Conservation (phyloP, 64 coral and sea anemone genomes). For the Anthopleura sola region DNA sequence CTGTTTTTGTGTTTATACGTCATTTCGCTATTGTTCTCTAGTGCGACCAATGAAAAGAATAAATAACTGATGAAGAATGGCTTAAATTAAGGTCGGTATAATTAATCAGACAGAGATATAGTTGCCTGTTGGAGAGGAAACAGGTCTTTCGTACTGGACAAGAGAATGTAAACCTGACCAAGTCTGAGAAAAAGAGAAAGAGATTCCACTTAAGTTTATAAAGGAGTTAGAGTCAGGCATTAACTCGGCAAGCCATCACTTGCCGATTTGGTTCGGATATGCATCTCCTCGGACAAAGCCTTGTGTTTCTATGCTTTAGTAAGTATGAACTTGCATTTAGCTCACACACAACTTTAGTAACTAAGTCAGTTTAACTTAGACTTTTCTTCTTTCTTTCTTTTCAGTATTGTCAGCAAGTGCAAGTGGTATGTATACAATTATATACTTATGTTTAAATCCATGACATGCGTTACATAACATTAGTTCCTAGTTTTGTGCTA, state of each 20-base stretch:
- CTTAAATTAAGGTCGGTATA: neutral
- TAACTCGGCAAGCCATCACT: too few relatives aligned
- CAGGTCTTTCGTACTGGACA: neutral
- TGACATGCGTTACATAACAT: too few relatives aligned
- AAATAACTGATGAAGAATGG: neutral
- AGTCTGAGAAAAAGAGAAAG: neutral
- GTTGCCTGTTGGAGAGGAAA: neutral
- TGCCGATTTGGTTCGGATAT: neutral
- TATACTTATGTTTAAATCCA: neutral
- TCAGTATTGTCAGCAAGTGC: neutral
- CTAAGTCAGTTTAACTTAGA: too few relatives aligned
- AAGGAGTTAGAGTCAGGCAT: neutral
- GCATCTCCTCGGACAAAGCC: neutral
- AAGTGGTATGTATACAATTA: neutral
- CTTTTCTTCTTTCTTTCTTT: neutral
- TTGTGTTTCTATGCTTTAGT: neutral
- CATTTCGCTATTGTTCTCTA: neutral
- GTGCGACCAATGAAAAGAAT: neutral
- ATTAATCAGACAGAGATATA: neutral
- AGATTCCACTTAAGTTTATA: neutral
- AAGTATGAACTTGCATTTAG: neutral
- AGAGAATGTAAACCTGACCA: neutral
- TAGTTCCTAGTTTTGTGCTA: too few relatives aligned
- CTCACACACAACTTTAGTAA: neutral
- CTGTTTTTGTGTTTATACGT: neutral